Evolutionary conservation across 2,113 vertebrate species (phyloP), one percentile per base, ranked within the genome.

Genomic region (Diphyllodes magnificus): DNA sequence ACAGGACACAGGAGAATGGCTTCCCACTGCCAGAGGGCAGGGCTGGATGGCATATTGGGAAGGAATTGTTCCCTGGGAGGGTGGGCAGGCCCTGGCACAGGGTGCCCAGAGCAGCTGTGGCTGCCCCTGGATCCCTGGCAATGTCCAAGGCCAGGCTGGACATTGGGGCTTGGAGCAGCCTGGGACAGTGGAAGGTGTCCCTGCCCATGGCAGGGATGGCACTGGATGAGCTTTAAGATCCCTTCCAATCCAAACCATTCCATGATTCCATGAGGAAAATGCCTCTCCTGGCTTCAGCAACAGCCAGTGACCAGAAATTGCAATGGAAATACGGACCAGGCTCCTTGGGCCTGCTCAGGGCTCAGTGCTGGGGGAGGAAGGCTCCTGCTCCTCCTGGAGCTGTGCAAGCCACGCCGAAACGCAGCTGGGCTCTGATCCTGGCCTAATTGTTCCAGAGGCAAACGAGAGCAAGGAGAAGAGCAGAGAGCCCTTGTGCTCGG

Each of bases 211-310:
- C n/a, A 54, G 11, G 56, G 21, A 2, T 54, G 11, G 25, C 0
- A 54, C 1, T 0, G 1, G 42, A 22, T 31, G 1, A 1, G 11
- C 31, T 50, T 27, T 23, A 15, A 33, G 6, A 19, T 50, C 15
- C 6, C 10, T 65, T 28, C 51, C 22, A 59, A 24, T 2, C 37
- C 51, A 65, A 65, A 33, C 12, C 37, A 63, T 33, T 54, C 57
- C 57, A 19, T 15, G 30, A 21, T 4, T 72, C 57, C 16, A 6
- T 7, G 33, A 57, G 33, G 44, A 20, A 79, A 86, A 27, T 9
- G 18, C 30, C 39, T 57, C 49, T 64, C 44, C 19, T 44, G 72
- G 45, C 49, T 69, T 23, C 3, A 3, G 31, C 73, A 25, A 3
- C 15, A n/a, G 28, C 37, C 50, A 37, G 42, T 7, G 37, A 40